Evolutionary conservation across 2,113 vertebrate genomes (phyloP).

Genomic region (Uropsilus gracilis): DNA sequence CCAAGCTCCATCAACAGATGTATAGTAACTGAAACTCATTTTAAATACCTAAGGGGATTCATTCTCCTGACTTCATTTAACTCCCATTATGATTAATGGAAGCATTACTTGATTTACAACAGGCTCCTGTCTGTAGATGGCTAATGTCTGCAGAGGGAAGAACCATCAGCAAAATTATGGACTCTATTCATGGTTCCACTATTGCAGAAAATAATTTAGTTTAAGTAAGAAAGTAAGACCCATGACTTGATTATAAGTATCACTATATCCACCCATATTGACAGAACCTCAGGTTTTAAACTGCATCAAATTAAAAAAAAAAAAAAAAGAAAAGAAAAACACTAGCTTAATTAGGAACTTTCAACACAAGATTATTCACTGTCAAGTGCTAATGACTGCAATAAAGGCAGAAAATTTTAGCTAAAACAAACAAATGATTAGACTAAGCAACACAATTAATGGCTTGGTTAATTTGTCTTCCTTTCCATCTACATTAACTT

Average conservation of each 20-base stretch:
- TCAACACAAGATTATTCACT: conserved; percentile 66
- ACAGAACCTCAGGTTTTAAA: conserved; percentile 22
- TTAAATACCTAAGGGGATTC: conserved; percentile 74
- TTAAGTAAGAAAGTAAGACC: background rate
- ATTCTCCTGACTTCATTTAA: conserved; percentile 49
- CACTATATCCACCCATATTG: background rate
- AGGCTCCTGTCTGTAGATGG: background rate
- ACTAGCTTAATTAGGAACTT: conserved; percentile 56
- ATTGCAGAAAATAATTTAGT: background rate
- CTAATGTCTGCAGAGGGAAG: conserved; percentile 30
- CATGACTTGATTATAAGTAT: conserved; percentile 5
- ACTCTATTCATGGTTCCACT: background rate
- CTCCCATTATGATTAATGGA: conserved; percentile 71
- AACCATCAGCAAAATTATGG: conserved; percentile 54
- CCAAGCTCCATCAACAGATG: conserved; percentile 62
- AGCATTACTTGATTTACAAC: conserved; percentile 44
- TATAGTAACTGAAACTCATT: conserved; percentile 62
- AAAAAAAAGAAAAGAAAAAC: background rate
- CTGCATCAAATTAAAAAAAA: background rate
- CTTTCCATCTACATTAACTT: conserved; percentile 21
- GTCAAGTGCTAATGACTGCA: conserved; percentile 64
- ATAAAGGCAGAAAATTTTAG: conserved; percentile 63
- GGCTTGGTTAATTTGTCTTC: conserved; percentile 61
- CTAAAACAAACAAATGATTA: conserved; percentile 73
- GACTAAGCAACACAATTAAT: conserved; percentile 57